phyloP scores from a whole-genome alignment of 2,113 vertebrate species.

The Rynchops niger region DNA sequence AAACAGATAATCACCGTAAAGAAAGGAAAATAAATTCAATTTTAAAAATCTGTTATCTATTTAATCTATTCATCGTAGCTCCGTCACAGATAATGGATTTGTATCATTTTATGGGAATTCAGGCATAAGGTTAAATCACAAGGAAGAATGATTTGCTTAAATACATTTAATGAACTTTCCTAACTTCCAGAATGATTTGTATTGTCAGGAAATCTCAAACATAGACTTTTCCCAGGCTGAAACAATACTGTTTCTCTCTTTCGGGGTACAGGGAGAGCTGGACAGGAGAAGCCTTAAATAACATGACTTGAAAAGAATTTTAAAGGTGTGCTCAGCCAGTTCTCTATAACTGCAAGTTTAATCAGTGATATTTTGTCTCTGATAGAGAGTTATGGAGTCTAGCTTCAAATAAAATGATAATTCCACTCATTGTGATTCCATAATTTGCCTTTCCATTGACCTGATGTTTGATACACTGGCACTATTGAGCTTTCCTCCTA shows the following conservation, averaged over 20 bases:
- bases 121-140: background rate
- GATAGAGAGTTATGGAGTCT: background rate
- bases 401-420: background rate
- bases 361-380: background rate
- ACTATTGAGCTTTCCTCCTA: background rate
- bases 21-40: background rate
- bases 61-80: background rate
- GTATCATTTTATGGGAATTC: background rate
- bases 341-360: background rate
- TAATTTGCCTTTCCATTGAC: background rate
- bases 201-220: background rate
- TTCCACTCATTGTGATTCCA: background rate
- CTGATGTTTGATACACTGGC: background rate
- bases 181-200: background rate
- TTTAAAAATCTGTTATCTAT: background rate
- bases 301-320: background rate
- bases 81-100: background rate
- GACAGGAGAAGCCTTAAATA: background rate
- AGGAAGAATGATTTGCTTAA: background rate
- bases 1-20: background rate
- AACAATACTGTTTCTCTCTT: background rate
- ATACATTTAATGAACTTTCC: background rate
- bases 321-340: background rate
- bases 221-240: background rate
- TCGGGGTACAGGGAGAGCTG: background rate